Base-by-base conservation (phyloP, 2,113 vertebrate genomes). In the Neofelis nebulosa region DNA sequence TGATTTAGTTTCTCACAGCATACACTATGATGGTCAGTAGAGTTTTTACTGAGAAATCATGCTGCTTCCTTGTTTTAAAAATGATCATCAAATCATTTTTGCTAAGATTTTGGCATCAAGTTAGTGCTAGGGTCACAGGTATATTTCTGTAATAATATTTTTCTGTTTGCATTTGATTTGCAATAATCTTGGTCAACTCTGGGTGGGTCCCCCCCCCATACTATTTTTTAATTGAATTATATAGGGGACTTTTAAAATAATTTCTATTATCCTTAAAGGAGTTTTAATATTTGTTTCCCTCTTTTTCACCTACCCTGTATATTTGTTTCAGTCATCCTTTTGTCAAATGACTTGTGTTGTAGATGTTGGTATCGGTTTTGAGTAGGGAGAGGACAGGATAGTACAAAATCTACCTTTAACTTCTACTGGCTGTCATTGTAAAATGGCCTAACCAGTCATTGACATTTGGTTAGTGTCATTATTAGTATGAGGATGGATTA, bases 71-170 rank as follows among this genome's bases (percentile, higher is more conserved):
- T 88, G 16, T 89, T 52, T 61, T 74, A 27, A 89, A 93, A 90
- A 93, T 68, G 15, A 73, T 15, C 71, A 45, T 80, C 38, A 88
- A 65, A 78, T 74, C 84, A 89, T 87, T 65, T 96, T 89, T 50
- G 10, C 85, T 95, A 78, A 96, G 55, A 90, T 85, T 94, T 91
- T 91, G 50, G 55, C 25, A 74, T 79, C 23, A 84, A 36, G 14
- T 88, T 94, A 90, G 31, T 76, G 69, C 71, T 86, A 52, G 10
- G 14, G 25, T 91, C 38, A 57, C 73, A 92, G 21, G n/a, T 36
- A 48, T n/a, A 92, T 74, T 92, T 96, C 71, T 23, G 5, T 71
- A 90, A 80, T 79, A 80, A 11, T 79, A 33, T 61, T 83, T 68
- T 83, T 81, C 83, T 13, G 68, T 81, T 95, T 95, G 31, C 33